Evolutionary conservation across 53 echinoderm and acorn worm species (phyloP), one percentile per base, ranked within the genome.

Genomic region (Stichopus horrens): DNA sequence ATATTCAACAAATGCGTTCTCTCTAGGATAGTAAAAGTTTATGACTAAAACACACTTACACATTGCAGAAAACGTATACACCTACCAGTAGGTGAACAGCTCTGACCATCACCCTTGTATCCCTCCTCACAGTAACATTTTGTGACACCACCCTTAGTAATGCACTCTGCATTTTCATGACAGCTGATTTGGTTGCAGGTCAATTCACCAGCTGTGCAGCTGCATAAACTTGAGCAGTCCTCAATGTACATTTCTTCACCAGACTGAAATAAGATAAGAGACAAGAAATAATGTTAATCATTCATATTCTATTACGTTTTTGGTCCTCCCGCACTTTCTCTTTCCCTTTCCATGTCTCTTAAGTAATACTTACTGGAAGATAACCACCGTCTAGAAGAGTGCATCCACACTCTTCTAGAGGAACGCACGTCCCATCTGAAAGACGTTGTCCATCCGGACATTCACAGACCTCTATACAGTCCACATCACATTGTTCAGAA

Each of bases 341-440:
- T n/a, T n/a, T n/a, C n/a, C n/a, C n/a, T n/a, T n/a, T n/a, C n/a
- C n/a, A n/a, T n/a, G n/a, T n/a, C n/a, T n/a, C n/a, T n/a, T n/a
- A n/a, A n/a, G n/a, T n/a, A n/a, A n/a, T 51, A 76, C 77, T 76
- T 23, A 76, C 77, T 16, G 77, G 77, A 10, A 76, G 77, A 71
- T 92, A 94, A 58, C 89, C 76, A 7, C 94, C 94, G 74, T 88
- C 87, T 10, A 68, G 76, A 16, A 90, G 66, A 53, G 83, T 11
- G 63, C 96, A 95, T 19, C 96, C 96, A 79, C 96, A 95, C n/a
- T 93, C 67, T 21, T 54, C 11, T 73, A 86, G 88, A 7, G 88
- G 86, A 8, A 95, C 89, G 58, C 96, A 95, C 21, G 75, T 79
- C 4, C 90, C 92, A 9, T 86, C 90, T 10, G 88, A 90, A 58